Evolutionary conservation across 2,797 vertebrate species (phyloP).

Genomic region (Strix occidentalis): DNA sequence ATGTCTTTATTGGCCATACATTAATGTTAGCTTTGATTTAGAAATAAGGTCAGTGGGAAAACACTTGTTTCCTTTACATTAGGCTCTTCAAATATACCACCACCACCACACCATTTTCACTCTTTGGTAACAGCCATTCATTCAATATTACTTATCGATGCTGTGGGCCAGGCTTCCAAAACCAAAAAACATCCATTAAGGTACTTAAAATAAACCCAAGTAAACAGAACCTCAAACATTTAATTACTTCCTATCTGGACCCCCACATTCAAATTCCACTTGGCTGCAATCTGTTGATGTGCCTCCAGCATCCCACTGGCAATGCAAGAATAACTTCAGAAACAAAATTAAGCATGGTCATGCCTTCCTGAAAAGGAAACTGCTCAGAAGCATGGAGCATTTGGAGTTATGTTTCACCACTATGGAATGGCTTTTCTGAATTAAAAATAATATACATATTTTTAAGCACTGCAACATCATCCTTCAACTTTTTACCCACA

Average conservation of each 20-base stretch:
- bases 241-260: not conserved
- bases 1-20: not conserved
- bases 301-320: not conserved
- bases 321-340: not conserved
- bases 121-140: not conserved
- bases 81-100: not conserved
- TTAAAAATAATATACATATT: not conserved
- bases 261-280: not conserved
- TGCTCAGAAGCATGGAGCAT: not conserved
- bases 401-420: not conserved
- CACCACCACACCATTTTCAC: not conserved
- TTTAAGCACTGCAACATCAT: not conserved
- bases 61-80: not conserved
- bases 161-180: not conserved
- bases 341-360: not conserved
- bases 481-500: not conserved
- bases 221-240: not conserved
- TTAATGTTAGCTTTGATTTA: not conserved
- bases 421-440: not conserved
- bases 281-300: not conserved
- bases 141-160: not conserved
- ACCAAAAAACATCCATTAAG: not conserved
- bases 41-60: not conserved
- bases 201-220: not conserved
- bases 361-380: not conserved